A percentile compares a stretch with the other conserved stretches of the same genome.
Conservation (phyloP, 2,888 invertebrate genomes). For the Agonopterix subpropinquella region DNA sequence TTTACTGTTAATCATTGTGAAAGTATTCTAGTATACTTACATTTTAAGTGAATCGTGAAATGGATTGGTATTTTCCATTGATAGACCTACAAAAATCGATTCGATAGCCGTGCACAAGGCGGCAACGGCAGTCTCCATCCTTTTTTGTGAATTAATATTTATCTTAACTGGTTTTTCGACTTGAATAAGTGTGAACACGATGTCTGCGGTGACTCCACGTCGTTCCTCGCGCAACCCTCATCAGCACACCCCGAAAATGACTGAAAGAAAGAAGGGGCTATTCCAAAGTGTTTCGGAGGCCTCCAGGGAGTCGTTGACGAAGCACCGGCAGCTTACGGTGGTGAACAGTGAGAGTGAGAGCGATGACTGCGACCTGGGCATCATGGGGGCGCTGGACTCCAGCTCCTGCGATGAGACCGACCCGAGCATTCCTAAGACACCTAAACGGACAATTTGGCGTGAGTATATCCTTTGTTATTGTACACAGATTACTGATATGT, state of each 20-base stretch:
- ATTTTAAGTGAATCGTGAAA: conserved; percentile 5
- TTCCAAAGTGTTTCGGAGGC: conserved; percentile 60
- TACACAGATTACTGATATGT: no score
- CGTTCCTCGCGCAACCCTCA: conserved; percentile 52
- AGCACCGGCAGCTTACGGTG: conserved; percentile 56
- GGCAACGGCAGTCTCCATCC: conserved; percentile 15
- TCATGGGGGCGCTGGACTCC: conserved; percentile 72
- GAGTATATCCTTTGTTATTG: conserved; percentile 26
- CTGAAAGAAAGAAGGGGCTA: conserved; percentile 78
- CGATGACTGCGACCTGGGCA: conserved; percentile 74
- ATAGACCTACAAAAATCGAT: background rate
- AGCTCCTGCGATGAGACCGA: conserved; percentile 66
- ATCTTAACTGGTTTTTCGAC: conserved; percentile 12
- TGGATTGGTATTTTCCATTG: conserved; percentile 6
- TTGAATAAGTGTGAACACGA: conserved; percentile 25
- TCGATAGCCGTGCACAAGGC: conserved; percentile 2
- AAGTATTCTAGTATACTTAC: conserved; percentile 6
- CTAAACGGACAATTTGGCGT: conserved; percentile 52
- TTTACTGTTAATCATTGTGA: conserved; percentile 14
- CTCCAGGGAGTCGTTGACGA: conserved; percentile 51
- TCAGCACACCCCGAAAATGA: conserved; percentile 74
- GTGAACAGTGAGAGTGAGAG: conserved; percentile 66
- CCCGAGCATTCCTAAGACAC: conserved; percentile 48
- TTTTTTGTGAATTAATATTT: conserved; percentile 23
- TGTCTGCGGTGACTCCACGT: conserved; percentile 60